phyloP scores from a whole-genome alignment of 2,797 vertebrate species.

The Crenuchus spilurus region DNA sequence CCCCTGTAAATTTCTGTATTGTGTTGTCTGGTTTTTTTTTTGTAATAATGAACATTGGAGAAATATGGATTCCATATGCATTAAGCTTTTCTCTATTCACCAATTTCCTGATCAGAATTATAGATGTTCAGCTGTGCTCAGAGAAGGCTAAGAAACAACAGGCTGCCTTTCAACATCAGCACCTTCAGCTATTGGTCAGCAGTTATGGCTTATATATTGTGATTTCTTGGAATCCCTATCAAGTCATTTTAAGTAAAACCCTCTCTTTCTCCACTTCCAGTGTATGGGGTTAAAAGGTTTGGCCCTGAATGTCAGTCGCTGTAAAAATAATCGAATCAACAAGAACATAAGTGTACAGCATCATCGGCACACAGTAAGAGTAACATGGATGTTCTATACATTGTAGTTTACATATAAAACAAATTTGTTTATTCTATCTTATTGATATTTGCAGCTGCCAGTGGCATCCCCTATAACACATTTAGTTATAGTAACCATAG shows the following conservation, averaged over 20 bases:
- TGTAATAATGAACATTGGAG: too few relatives aligned
- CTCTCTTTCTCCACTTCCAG: conserved; percentile 65
- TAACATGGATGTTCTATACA: background rate
- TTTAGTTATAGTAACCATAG: too few relatives aligned
- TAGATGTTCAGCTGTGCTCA: conserved; percentile 76
- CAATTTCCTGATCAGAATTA: conserved; percentile 63
- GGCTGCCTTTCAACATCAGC: conserved; percentile 72
- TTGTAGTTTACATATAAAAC: background rate
- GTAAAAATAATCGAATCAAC: conserved; percentile 71
- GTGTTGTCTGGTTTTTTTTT: background rate
- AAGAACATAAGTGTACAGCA: conserved; percentile 80
- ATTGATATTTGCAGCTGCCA: too few relatives aligned
- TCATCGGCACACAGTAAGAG: conserved; percentile 67
- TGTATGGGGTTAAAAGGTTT: conserved; percentile 73
- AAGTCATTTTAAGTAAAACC: background rate
- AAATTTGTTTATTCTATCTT: too few relatives aligned
- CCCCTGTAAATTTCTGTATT: too few relatives aligned
- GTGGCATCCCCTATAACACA: too few relatives aligned
- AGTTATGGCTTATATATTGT: background rate
- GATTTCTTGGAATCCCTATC: background rate
- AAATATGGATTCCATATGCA: background rate
- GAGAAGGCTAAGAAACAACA: conserved; percentile 64
- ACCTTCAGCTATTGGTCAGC: conserved; percentile 81
- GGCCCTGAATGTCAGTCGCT: conserved; percentile 66
- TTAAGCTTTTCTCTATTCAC: background rate